Evolutionary conservation across 2,888 invertebrate species (phyloP), one percentile per base, ranked within the genome.

Genomic region (Apodemia zela): DNA sequence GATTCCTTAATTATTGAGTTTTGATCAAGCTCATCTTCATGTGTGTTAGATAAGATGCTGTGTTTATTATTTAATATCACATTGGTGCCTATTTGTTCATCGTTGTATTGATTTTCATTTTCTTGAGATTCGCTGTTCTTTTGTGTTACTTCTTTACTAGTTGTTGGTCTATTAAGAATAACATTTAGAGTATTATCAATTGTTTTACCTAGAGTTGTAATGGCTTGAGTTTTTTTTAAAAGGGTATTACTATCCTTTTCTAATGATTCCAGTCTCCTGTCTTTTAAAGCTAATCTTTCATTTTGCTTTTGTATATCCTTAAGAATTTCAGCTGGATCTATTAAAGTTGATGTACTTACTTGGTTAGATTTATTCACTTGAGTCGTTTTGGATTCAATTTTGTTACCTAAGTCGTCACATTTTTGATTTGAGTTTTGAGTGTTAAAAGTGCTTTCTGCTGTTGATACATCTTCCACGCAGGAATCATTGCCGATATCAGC

Each of bases 401-500:
- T 59, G n/a, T 35, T 59, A 17, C 18, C 17, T 59, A 38, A 17
- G 0, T 25, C 8, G 4, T 29, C 54, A 57, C n/a, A n/a, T n/a
- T n/a, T n/a, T n/a, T n/a, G n/a, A n/a, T n/a, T n/a, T n/a, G 25
- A 57, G 8, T 57, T 57, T 29, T 57, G 6, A 13, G 54, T 29
- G 15, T 57, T 57, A 7, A 25, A 57, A 15, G 54, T 8, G 4
- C 25, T 11, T 25, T 71, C 67, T 61, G 71, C 67, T 29, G 66
- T 61, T 18, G 71, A 69, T 45, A 67, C 63, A 59, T 82, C 81
- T 67, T 84, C 83, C 59, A 71, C 61, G 66, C 72, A 73, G 2
- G 78, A 76, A 67, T 88, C 87, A 63, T 80, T 79, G 60, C 75
- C 71, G 61, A 88, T 84, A 62, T 89, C 87, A 66, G 81, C 78